Evolutionary conservation across 2,888 invertebrate species (phyloP), one percentile per base, ranked within the genome.

Genomic region (Lampropteryx suffumata): DNA sequence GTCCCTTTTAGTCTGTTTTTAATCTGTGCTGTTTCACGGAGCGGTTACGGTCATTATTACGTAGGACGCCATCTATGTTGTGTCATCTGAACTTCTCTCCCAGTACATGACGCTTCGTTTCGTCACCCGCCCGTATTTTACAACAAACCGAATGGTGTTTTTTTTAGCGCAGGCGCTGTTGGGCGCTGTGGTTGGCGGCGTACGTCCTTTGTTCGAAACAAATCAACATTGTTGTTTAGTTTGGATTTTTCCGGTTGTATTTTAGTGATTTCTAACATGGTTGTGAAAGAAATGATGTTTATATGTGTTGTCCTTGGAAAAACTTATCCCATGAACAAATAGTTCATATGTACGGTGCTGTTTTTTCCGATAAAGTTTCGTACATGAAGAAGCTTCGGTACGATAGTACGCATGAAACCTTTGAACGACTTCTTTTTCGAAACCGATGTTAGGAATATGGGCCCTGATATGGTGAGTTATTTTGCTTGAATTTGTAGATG

Each of bases 381-480:
- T 86, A 76, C 79, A 82, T 84, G 84, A 82, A 70, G 66, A 76
- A 82, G 84, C 82, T 85, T 83, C 81, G 79, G 77, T 81, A 74
- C 79, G 79, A 82, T 80, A 78, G 86, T 82, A 86, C 90, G 90
- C 91, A 93, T 93, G 93, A 93, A 93, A 92, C 92, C 93, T 82
- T 92, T 92, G 91, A 92, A 92, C 91, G 92, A 92, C 80, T 91
- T 92, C 83, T 93, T 93, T 91, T 92, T 92, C 82, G 91, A 92
- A 88, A 88, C 92, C 87, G 93, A 94, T 92, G 94, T 94, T 93
- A 94, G 93, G 92, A 94, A 94, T 91, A 94, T 94, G 93, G 94
- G 94, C 92, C 94, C 94, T 90, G 94, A 94, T 90, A 94, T 95
- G 94, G 94, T 95, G 90, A 92, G 90, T 88, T 75, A 76, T 66